Evolutionary conservation across 2,888 invertebrate genomes (phyloP).

Genomic region (Cataglyphis livida): DNA sequence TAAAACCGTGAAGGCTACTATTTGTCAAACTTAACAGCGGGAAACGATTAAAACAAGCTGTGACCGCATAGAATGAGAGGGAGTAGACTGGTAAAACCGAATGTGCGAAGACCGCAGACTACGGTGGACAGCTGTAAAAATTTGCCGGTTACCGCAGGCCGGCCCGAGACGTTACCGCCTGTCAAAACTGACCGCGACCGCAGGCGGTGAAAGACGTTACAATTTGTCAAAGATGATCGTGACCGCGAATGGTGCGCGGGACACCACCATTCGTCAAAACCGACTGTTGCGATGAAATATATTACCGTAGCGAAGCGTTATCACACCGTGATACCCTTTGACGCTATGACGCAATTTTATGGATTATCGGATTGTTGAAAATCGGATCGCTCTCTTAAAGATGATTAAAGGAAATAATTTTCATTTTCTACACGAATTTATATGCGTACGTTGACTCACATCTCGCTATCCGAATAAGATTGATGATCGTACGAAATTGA

Average conservation of each 20-base stretch:
- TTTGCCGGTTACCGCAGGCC: slow-evolving; percentile 28
- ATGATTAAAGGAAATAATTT: background rate
- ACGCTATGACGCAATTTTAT: background rate
- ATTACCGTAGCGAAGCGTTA: background rate
- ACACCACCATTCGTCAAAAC: slow-evolving; percentile 42
- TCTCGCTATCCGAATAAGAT: slow-evolving; percentile 13
- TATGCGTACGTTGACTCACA: background rate
- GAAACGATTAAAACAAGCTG: slow-evolving; percentile 37
- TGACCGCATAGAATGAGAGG: slow-evolving; percentile 17
- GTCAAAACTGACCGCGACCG: slow-evolving; percentile 50
- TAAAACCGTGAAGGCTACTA: slow-evolving; percentile 28
- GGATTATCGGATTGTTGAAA: background rate
- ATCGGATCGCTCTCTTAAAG: background rate
- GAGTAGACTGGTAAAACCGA: slow-evolving; percentile 26
- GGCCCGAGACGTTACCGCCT: slow-evolving; percentile 45
- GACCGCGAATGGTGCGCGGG: slow-evolving; percentile 30
- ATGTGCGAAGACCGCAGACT: slow-evolving; percentile 35
- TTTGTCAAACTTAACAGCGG: slow-evolving; percentile 28
- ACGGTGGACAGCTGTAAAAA: slow-evolving; percentile 48
- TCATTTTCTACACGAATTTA: background rate
- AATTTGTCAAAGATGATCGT: slow-evolving; percentile 47
- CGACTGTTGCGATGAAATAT: slow-evolving; percentile 31
- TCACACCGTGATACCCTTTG: background rate
- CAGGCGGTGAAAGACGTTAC: slow-evolving; percentile 49
- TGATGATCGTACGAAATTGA: slow-evolving; percentile 22